A percentile compares a stretch with the other conserved stretches of the same genome.
phyloP scores from a whole-genome alignment of 2,797 vertebrate species.

The Morus bassanus region DNA sequence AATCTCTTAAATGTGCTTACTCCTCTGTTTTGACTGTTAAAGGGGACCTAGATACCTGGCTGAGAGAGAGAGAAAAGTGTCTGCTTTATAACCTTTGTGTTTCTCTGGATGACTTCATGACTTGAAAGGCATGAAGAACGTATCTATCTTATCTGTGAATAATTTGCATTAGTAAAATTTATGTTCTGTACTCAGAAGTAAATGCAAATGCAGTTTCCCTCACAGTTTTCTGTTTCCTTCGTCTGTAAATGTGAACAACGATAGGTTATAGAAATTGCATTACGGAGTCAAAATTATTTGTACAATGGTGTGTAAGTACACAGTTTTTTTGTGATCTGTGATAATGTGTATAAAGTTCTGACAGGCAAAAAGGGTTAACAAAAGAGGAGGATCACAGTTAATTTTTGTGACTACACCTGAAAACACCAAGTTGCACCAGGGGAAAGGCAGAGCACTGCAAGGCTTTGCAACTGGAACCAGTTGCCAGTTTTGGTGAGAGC shows the following conservation, averaged over 20 bases:
- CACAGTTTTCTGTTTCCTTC: background rate
- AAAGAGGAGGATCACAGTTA: background rate
- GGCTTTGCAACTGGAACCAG: background rate
- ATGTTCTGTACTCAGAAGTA: background rate
- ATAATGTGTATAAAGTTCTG: background rate
- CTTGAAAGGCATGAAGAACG: background rate
- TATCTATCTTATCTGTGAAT: background rate
- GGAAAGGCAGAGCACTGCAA: background rate
- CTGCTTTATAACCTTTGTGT: background rate
- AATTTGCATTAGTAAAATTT: background rate
- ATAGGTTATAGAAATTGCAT: background rate
- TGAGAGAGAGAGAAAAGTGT: background rate
- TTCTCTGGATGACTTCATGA: background rate
- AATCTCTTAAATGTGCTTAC: background rate
- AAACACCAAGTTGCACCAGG: background rate
- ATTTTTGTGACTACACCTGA: background rate
- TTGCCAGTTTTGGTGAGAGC: background rate
- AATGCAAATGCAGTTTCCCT: background rate
- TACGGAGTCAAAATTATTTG: background rate
- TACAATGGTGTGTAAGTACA: background rate
- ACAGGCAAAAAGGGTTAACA: background rate
- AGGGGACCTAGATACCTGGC: background rate
- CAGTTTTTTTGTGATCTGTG: background rate
- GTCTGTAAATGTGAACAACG: background rate
- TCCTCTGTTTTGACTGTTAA: background rate